Base-by-base conservation (phyloP, 2,888 invertebrate genomes). In the Drosophila hamatofila region DNA sequence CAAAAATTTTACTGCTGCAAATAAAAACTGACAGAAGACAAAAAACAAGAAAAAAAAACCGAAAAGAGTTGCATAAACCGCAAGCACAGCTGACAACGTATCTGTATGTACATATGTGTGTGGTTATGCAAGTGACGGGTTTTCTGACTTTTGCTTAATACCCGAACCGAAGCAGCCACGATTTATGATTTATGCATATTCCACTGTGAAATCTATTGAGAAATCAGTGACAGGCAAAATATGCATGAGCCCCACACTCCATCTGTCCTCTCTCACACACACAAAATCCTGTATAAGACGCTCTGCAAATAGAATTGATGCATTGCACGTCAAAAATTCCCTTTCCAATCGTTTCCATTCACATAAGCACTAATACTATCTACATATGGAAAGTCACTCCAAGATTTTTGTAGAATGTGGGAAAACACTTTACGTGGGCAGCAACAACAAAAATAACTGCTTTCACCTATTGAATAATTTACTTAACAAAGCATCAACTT, bases 181-280 rank as follows among this genome's bases (percentile, higher is more conserved):
- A 67, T 49, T 81, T 82, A 87, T 84, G 83, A 84, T 84, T 84
- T 84, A 87, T 84, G 83, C 88, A 84, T 80, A 76, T 81, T 87
- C 74, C 75, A 39, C 76, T 79, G 73, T 74, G 78, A 84, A 84
- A 84, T 87, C 88, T 87, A 84, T 84, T 84, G 83, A 84, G 83
- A 87, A 87, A 87, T 84, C 88, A 85, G 75, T 88, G 88, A 84
- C 86, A 83, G 74, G 73, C 78, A 69, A 83, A 79, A 87, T 81
- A 78, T 81, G 77, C 79, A 77, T 41, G 55, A 69, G 30, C 63
- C 60, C 18, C 54, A 23, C 48, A 37, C 57, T 46, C 27, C 21
- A 37, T 16, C 16, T n/a, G 5, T 16, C 11, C 35, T 48, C 14
- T 18, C 16, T 16, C 39, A 42, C 30, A 9, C 18, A 30, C 12